Evolutionary conservation across 2,797 vertebrate species (phyloP).

Genomic region (Scarus forsteni): DNA sequence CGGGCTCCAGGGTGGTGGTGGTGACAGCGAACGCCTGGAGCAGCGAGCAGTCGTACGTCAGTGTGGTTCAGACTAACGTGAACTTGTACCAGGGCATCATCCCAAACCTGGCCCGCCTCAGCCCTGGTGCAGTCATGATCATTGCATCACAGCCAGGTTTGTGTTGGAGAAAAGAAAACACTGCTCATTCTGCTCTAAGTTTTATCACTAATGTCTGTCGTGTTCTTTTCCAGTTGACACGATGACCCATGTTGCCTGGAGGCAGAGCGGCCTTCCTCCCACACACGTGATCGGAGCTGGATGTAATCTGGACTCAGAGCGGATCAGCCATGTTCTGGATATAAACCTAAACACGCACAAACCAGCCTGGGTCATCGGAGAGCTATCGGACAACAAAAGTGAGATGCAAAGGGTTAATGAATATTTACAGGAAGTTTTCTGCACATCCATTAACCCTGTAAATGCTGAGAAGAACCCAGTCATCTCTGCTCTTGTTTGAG

Average conservation of each 20-base stretch:
- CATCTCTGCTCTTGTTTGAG: not conserved
- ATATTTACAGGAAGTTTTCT: not conserved
- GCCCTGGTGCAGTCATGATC: conserved; percentile 87
- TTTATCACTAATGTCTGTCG: not conserved
- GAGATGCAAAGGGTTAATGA: conserved; percentile 28
- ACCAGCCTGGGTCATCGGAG: conserved; percentile 92
- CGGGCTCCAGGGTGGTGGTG: conserved; percentile 90
- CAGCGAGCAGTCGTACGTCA: conserved; percentile 89
- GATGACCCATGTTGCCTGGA: conserved; percentile 95
- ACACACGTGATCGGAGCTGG: conserved; percentile 92
- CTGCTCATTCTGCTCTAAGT: not conserved
- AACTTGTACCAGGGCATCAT: conserved; percentile 91
- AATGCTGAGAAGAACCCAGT: not conserved
- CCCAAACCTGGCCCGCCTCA: conserved; percentile 87
- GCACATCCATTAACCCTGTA: not conserved
- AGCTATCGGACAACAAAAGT: conserved; percentile 95
- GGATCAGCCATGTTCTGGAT: conserved; percentile 87
- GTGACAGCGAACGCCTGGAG: conserved; percentile 93
- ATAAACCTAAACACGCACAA: conserved; percentile 85
- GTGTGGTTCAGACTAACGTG: conserved; percentile 93
- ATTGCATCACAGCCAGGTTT: conserved; percentile 95
- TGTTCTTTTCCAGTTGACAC: conserved; percentile 88
- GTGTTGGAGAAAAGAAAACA: conserved; percentile 18
- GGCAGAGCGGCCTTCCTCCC: conserved; percentile 90
- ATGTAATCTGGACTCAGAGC: conserved; percentile 94